Percentiles rank a stretch among this genome's conserved stretches.
Conservation (phyloP, 1,140 invertebrate genomes). For the Ips typographus region DNA sequence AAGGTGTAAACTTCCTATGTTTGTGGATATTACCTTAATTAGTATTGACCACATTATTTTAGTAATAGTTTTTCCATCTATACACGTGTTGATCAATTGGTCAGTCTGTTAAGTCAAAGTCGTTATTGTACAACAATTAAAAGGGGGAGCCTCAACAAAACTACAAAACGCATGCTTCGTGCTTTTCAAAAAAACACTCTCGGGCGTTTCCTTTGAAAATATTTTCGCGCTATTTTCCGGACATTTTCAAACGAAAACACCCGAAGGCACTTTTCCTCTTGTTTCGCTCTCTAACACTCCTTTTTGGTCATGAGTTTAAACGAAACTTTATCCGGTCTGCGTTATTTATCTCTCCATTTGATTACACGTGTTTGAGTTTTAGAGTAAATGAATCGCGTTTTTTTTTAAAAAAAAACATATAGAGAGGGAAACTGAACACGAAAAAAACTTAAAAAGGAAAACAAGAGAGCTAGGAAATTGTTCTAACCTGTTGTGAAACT, state of each 20-base stretch:
- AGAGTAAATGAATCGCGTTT: not conserved
- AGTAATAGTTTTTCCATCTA: too few species aligned
- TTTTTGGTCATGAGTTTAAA: too few species aligned
- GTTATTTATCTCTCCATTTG: too few species aligned
- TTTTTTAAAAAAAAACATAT: not conserved
- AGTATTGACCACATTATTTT: too few species aligned
- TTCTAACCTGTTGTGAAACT: conserved; percentile 88
- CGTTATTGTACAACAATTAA: not conserved
- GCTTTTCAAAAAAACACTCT: conserved; percentile 51
- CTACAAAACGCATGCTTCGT: conserved; percentile 62
- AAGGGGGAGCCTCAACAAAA: conserved; percentile 14
- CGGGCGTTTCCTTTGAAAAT: conserved; percentile 38
- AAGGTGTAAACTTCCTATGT: too few species aligned
- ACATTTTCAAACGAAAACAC: conserved; percentile 35
- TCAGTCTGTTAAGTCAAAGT: not conserved
- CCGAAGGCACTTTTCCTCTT: conserved; percentile 31
- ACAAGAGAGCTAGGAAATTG: conserved; percentile 35
- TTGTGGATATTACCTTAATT: too few species aligned
- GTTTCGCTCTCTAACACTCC: conserved; percentile 26
- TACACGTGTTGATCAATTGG: too few species aligned
- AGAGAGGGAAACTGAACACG: conserved; percentile 37
- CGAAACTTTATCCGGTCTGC: too few species aligned
- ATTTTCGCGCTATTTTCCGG: conserved; percentile 17
- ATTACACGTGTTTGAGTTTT: conserved; percentile 5
- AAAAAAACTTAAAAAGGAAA: conserved; percentile 30